These are phyloP conservation scores for Gymnocypris eckloni DNA, from an alignment of 2,797 vertebrate species.

Conservation along the genomic window DNA sequence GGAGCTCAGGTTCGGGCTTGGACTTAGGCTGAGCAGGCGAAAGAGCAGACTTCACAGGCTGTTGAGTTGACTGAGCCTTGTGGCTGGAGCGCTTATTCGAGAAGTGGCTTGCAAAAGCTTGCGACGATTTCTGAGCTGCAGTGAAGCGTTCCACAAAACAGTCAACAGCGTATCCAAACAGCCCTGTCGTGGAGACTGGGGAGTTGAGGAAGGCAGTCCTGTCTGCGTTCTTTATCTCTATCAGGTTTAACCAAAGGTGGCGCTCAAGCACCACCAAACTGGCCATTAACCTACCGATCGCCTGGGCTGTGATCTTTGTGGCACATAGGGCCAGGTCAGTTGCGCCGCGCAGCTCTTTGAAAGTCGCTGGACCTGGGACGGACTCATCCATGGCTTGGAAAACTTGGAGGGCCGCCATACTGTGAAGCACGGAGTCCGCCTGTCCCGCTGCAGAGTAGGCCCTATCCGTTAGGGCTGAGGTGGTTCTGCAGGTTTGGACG, in stretches of 20 bases:
- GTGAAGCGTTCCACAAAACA: background rate
- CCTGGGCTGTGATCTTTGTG: background rate
- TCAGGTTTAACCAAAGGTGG: conserved; percentile 8
- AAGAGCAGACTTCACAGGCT: background rate
- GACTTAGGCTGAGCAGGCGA: background rate
- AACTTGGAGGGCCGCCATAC: background rate
- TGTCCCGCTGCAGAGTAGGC: background rate
- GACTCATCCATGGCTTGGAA: background rate
- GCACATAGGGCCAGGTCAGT: background rate
- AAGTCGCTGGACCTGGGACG: background rate
- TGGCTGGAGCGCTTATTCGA: background rate
- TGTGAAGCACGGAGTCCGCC: background rate
- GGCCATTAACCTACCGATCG: background rate
- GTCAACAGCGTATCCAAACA: background rate
- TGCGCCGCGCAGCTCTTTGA: background rate
- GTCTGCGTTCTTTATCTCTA: background rate
- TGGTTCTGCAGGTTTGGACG: background rate
- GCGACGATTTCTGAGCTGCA: background rate
- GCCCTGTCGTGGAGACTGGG: background rate
- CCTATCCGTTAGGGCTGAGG: background rate
- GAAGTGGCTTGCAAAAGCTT: background rate
- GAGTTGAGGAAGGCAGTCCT: background rate
- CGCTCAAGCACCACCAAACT: background rate
- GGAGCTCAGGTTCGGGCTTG: background rate
- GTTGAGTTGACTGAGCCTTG: background rate